These are phyloP conservation scores for Chesias legatella DNA, from an alignment of 2,888 invertebrate genomes.

Conservation along the genomic window DNA sequence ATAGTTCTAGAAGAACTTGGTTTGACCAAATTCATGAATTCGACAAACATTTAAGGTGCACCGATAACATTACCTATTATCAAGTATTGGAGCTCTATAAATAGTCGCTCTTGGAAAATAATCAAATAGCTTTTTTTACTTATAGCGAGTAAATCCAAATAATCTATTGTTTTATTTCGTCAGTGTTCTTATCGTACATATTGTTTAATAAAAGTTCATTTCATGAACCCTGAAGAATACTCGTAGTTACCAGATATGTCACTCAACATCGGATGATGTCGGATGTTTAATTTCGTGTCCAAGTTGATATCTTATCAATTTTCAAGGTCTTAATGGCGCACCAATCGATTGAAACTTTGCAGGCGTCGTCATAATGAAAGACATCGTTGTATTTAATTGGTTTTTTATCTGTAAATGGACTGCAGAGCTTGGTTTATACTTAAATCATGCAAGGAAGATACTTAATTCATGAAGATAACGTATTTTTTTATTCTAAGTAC, in stretches of 20 bases:
- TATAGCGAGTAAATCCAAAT: conserved; percentile 9
- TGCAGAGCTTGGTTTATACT: too few relatives aligned
- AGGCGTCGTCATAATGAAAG: conserved; percentile 1
- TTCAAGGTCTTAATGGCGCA: conserved; percentile 2
- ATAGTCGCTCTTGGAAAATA: too few relatives aligned
- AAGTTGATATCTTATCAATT: conserved; percentile 3
- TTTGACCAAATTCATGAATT: too few relatives aligned
- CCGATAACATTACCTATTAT: too few relatives aligned
- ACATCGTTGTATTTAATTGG: conserved; percentile 3
- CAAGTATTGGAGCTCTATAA: too few relatives aligned
- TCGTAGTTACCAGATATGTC: conserved; percentile 2
- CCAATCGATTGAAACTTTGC: conserved; percentile 1
- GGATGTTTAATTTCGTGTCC: conserved; percentile 3
- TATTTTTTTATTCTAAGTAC: too few relatives aligned
- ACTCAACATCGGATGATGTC: conserved; percentile 17
- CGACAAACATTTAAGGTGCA: too few relatives aligned
- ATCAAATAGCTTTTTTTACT: conserved; percentile 10
- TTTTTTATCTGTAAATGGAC: too few relatives aligned
- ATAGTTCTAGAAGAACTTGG: too few relatives aligned
- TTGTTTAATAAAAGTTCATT: conserved; percentile 1
- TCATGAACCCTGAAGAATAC: conserved; percentile 2
- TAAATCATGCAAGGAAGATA: too few relatives aligned
- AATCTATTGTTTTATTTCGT: conserved; percentile 6
- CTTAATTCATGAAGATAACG: too few relatives aligned
- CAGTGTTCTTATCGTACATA: conserved; percentile 1